A percentile compares a stretch with the other conserved stretches of the same genome.
Conservation (phyloP, 2,113 vertebrate genomes). For the Probosciger aterrimus region DNA sequence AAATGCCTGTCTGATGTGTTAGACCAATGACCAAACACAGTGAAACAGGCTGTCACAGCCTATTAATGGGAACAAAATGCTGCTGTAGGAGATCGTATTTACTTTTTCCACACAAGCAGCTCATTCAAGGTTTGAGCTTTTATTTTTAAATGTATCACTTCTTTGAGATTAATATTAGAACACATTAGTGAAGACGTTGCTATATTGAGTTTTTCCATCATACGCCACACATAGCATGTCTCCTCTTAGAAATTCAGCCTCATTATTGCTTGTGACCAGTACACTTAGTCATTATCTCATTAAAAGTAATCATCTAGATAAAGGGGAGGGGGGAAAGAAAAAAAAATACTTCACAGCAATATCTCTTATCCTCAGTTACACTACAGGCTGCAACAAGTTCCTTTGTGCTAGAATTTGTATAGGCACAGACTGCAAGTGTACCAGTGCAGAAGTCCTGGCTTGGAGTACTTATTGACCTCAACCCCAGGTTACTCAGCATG, state of each 20-base stretch:
- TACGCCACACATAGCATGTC: neutral
- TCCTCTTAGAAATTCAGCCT: neutral
- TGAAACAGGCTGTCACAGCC: neutral
- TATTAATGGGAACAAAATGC: neutral
- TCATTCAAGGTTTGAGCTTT: neutral
- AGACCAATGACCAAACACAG: neutral
- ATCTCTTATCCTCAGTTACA: neutral
- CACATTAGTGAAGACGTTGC: neutral
- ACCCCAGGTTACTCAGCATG: neutral
- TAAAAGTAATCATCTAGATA: neutral
- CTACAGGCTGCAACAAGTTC: neutral
- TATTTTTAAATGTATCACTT: neutral
- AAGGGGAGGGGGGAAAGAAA: neutral
- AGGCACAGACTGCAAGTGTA: neutral
- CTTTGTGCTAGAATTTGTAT: neutral
- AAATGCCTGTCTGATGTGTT: neutral
- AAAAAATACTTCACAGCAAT: neutral
- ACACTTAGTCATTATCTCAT: neutral
- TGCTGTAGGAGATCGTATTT: neutral
- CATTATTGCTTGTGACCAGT: neutral
- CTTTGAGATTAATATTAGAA: neutral
- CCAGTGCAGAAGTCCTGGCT: neutral
- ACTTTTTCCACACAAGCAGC: neutral
- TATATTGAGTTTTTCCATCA: neutral
- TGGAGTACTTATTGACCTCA: neutral